Percentiles rank a stretch among this genome's conserved stretches.
phyloP scores from a whole-genome alignment of 2,797 vertebrate species.

The Dendrocincla tyrannina region DNA sequence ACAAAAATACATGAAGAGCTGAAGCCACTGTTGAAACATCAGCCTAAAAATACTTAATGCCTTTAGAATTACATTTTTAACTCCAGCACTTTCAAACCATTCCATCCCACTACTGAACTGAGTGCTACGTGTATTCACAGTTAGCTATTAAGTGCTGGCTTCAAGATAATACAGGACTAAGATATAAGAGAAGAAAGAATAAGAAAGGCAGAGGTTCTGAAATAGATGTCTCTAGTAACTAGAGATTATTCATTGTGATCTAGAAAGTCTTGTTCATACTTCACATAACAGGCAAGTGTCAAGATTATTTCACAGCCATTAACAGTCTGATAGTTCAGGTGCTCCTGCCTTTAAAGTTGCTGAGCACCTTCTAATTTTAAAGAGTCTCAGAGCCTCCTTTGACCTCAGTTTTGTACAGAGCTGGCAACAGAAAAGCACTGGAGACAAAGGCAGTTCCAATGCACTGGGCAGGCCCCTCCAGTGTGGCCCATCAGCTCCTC shows the following conservation, averaged over 20 bases:
- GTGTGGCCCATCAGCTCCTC: background rate
- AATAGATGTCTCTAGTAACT: background rate
- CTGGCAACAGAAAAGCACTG: background rate
- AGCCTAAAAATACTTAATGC: background rate
- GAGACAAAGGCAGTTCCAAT: background rate
- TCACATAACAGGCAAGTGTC: background rate
- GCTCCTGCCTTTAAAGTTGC: background rate
- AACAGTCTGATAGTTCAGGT: background rate
- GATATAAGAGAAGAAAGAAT: background rate
- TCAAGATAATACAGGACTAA: background rate
- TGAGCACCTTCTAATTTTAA: background rate
- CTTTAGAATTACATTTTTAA: background rate
- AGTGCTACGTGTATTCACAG: background rate
- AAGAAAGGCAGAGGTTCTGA: background rate
- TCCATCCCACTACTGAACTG: background rate
- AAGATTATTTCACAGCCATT: background rate
- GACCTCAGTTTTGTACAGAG: background rate
- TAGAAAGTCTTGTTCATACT: background rate
- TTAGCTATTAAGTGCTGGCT: background rate
- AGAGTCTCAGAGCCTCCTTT: background rate
- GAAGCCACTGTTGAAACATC: background rate
- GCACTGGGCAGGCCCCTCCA: background rate
- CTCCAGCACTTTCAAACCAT: background rate
- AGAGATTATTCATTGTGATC: background rate
- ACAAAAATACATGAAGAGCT: background rate